These are phyloP conservation scores for Eulemur mongoz DNA, from an alignment of 2,797 vertebrate species.

Conservation along the genomic window DNA sequence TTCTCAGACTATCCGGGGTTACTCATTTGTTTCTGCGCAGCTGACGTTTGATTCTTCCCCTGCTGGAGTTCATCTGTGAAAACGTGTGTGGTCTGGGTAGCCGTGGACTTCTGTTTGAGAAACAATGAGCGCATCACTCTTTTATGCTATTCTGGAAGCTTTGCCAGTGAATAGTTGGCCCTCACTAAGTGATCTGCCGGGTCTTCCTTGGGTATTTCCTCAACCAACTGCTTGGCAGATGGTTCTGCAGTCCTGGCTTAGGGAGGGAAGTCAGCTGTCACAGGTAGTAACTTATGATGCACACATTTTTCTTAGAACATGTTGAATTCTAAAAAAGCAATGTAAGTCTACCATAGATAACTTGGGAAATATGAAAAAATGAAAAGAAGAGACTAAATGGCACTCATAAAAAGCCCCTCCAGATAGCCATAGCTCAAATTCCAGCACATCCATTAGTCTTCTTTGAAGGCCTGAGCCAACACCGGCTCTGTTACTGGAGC, in stretches of 20 bases:
- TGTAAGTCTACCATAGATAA: background rate
- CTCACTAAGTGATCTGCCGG: background rate
- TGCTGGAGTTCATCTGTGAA: background rate
- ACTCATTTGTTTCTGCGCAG: background rate
- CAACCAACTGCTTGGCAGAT: background rate
- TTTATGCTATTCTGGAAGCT: background rate
- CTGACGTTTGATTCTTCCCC: background rate
- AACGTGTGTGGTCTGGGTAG: background rate
- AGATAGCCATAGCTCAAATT: background rate
- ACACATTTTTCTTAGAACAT: background rate
- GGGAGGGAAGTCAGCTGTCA: background rate
- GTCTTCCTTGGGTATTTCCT: background rate
- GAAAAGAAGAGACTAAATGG: background rate
- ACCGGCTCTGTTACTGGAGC: background rate
- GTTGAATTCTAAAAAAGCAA: background rate
- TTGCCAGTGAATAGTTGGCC: accelerated
- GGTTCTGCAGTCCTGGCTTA: background rate
- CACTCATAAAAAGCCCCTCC: background rate
- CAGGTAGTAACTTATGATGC: background rate
- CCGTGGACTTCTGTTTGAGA: background rate
- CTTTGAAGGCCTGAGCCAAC: background rate
- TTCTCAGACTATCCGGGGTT: background rate
- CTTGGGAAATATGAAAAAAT: background rate
- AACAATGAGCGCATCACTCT: background rate
- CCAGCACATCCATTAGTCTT: too few species aligned